A percentile compares a stretch with the other conserved stretches of the same genome.
Evolutionary conservation across 1,140 invertebrate genomes (phyloP).

Genomic region (Drosophila carrolli): DNA sequence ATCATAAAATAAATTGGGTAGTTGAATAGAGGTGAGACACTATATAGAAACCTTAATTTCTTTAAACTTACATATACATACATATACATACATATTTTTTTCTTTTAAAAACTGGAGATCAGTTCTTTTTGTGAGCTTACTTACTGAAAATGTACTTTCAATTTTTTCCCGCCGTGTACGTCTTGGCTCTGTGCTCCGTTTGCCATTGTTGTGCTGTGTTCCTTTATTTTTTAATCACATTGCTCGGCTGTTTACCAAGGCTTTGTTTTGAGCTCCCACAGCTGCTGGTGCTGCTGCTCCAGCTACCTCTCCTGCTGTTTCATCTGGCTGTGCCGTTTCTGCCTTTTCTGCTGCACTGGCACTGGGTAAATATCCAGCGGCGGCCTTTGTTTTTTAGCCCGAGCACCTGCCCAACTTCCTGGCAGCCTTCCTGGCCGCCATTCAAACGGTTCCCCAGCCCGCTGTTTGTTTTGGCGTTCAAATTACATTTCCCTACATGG

Average conservation of each 20-base stretch:
- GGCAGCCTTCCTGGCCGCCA: conserved; percentile 19
- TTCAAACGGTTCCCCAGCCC: conserved; percentile 19
- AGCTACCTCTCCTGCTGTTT: conserved; percentile 6
- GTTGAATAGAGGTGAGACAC: too few species aligned
- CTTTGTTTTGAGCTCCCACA: conserved; percentile 35
- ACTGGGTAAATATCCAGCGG: conserved; percentile 52
- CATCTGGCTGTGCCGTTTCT: too few species aligned
- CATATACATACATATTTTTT: too few species aligned
- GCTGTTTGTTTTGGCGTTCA: conserved; percentile 74
- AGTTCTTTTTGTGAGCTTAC: neutral
- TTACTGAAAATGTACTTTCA: neutral
- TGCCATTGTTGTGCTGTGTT: conserved; percentile 49
- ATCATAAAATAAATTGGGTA: too few species aligned
- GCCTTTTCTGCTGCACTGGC: conserved; percentile 20
- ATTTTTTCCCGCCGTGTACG: conserved; percentile 20
- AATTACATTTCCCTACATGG: conserved; percentile 76
- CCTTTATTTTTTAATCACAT: conserved; percentile 68
- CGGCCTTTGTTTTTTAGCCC: conserved; percentile 66
- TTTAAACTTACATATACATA: too few species aligned
- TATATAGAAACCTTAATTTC: too few species aligned
- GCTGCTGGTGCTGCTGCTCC: conserved; percentile 1
- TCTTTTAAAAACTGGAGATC: too few species aligned
- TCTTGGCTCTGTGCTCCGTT: conserved; percentile 28
- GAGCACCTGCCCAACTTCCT: conserved; percentile 62
- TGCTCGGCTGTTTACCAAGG: conserved; percentile 51